Evolutionary conservation across 2,113 vertebrate species (phyloP).

Genomic region (Cephalopterus ornatus): DNA sequence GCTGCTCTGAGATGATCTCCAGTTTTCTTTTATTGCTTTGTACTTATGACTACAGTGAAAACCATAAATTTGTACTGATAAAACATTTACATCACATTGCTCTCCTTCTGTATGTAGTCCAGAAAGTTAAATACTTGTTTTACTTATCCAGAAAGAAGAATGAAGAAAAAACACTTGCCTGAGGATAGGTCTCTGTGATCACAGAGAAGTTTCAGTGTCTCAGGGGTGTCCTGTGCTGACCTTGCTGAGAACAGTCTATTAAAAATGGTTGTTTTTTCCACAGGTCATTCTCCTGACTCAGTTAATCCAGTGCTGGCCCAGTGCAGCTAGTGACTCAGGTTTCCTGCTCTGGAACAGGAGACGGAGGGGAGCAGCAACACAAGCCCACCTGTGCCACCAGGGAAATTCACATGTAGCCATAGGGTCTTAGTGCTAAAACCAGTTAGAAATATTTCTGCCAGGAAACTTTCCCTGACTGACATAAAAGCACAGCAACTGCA

Average conservation of each 20-base stretch:
- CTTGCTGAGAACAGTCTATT: not conserved
- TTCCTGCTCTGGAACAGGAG: not conserved
- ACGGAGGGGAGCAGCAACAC: not conserved
- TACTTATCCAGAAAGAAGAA: not conserved
- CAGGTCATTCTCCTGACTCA: not conserved
- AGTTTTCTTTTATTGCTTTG: not conserved
- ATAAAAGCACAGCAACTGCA: not conserved
- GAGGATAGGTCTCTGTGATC: not conserved
- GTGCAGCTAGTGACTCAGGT: not conserved
- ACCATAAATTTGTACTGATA: not conserved
- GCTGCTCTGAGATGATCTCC: not conserved
- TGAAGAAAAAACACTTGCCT: not conserved
- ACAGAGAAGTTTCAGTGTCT: not conserved
- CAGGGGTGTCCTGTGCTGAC: accelerated
- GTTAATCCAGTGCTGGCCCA: not conserved
- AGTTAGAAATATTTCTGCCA: not conserved
- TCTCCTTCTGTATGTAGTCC: not conserved
- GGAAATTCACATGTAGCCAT: not conserved
- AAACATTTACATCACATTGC: not conserved
- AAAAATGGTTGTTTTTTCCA: accelerated
- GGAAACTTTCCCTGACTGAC: not conserved
- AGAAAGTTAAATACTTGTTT: not conserved
- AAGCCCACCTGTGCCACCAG: not conserved
- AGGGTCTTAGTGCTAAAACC: not conserved
- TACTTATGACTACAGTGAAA: not conserved